Conservation (phyloP, 2,888 invertebrate genomes). For the Stegophylla sp. region DNA sequence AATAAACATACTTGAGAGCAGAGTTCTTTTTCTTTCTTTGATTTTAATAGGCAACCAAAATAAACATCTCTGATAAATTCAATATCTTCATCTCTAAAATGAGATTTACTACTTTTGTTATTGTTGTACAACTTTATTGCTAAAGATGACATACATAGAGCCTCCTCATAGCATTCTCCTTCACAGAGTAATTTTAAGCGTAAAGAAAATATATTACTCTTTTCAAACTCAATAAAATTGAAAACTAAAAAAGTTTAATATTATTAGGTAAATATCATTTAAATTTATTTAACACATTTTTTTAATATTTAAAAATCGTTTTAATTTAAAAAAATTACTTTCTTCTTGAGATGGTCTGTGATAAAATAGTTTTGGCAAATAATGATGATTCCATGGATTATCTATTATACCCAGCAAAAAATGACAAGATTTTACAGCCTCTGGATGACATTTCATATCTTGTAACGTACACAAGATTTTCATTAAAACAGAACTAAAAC, state of each 20-base stretch:
- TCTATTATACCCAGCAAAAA: slow-evolving; percentile 1
- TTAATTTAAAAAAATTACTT: slow-evolving; percentile 10
- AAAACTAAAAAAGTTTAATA: slow-evolving; percentile 6
- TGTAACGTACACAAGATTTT: neutral
- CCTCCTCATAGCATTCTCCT: neutral
- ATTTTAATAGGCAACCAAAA: slow-evolving; percentile 24
- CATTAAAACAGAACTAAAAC: neutral
- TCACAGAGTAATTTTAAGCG: slow-evolving; percentile 34
- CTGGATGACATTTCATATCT: neutral
- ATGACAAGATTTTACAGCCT: neutral
- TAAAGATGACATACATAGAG: slow-evolving; percentile 2
- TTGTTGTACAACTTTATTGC: neutral
- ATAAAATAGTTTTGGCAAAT: slow-evolving; percentile 3
- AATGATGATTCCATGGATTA: slow-evolving; percentile 27
- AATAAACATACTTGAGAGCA: slow-evolving; percentile 14
- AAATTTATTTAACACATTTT: neutral
- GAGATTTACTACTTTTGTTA: neutral
- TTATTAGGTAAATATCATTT: neutral
- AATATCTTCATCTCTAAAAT: neutral
- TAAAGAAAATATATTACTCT: neutral
- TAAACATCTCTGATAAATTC: slow-evolving; percentile 40
- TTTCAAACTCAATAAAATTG: slow-evolving; percentile 6
- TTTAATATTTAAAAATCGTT: neutral
- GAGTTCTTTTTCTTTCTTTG: slow-evolving; percentile 12
- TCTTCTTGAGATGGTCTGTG: neutral